Percentiles rank a stretch among this genome's conserved stretches.
Conservation (phyloP, 30 jellyfish, hydroid and myxozoan species). For the Aurelia sp. region DNA sequence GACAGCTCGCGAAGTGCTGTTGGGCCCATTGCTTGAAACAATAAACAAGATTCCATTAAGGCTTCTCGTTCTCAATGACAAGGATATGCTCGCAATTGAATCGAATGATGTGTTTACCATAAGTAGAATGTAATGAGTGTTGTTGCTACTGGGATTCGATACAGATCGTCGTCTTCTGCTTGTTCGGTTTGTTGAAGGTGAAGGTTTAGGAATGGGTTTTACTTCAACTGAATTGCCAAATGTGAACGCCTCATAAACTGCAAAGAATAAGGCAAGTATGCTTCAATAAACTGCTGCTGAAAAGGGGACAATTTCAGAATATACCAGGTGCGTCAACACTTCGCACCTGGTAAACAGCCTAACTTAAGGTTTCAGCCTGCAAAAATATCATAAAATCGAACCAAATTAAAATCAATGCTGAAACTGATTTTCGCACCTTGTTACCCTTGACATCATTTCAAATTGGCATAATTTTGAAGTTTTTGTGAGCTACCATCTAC, state of each 20-base stretch:
- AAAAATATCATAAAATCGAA: no score
- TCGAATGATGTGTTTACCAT: constrained; percentile 21
- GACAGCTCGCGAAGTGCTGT: neutral
- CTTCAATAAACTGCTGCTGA: neutral
- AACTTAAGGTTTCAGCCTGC: no score
- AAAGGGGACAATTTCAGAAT: neutral
- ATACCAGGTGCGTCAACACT: no score
- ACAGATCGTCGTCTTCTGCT: constrained; percentile 50
- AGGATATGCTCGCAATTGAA: constrained; percentile 13
- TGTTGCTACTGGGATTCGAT: neutral
- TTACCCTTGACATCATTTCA: no score
- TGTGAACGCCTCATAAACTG: constrained; percentile 39
- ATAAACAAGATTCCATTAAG: constrained; percentile 29
- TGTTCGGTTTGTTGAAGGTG: constrained; percentile 24
- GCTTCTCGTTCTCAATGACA: constrained; percentile 51
- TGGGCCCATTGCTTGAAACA: constrained; percentile 31
- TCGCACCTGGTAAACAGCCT: no score
- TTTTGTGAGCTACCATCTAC: no score
- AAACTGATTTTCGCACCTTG: no score
- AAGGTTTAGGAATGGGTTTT: constrained; percentile 23
- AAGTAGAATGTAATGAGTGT: constrained; percentile 31
- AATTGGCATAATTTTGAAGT: no score
- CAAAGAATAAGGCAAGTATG: neutral
- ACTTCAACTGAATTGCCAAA: constrained; percentile 20
- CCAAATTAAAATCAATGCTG: no score